A percentile compares a stretch with the other conserved stretches of the same genome.
phyloP scores from a whole-genome alignment of 2,113 vertebrate genomes.

The Ursus arctos region DNA sequence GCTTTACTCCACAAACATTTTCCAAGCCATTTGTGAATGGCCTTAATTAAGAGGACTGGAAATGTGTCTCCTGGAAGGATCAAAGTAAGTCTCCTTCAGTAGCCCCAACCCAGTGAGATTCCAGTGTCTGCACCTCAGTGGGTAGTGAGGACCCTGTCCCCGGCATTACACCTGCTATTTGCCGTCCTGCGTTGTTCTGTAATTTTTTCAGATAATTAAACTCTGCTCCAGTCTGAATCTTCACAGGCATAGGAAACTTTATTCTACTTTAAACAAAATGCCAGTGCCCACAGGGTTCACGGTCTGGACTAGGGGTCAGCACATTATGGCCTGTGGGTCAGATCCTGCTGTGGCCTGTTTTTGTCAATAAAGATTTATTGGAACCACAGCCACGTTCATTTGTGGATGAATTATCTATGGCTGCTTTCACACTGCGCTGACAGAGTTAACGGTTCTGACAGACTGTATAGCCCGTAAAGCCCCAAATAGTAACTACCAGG shows the following conservation, averaged over 20 bases:
- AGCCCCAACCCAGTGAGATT: neutral
- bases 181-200: neutral
- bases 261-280: neutral
- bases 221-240: neutral
- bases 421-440: neutral
- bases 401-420: neutral
- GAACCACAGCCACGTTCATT: neutral
- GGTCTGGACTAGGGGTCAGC: neutral
- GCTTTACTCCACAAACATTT: constrained; percentile 42
- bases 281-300: neutral
- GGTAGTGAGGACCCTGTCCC: neutral
- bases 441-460: neutral
- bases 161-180: neutral
- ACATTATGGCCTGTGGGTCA: neutral
- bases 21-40: constrained; percentile 41
- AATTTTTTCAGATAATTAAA: neutral
- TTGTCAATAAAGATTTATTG: neutral
- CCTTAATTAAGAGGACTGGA: constrained; percentile 59
- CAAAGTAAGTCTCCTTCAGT: neutral
- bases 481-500: neutral
- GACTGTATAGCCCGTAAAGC: neutral
- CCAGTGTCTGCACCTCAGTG: neutral
- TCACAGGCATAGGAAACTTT: neutral
- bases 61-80: neutral
- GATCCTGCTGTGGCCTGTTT: neutral